Base-by-base conservation (phyloP, 2,888 invertebrate species). In the Lissonota sp. region DNA sequence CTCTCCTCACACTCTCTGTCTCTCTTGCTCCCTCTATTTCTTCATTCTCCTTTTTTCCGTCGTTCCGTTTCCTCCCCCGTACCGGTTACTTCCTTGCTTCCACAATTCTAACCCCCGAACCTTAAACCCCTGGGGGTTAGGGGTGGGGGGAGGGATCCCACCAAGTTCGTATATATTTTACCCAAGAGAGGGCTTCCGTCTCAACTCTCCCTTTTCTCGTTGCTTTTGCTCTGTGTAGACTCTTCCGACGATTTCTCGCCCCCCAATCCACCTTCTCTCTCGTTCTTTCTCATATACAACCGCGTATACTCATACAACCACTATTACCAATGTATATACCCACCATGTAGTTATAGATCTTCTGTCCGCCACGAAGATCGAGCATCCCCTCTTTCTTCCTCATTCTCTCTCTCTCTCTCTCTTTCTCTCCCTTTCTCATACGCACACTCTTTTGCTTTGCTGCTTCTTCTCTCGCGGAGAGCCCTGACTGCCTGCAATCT, bases 161-260 rank as follows among this genome's bases (percentile, higher is more conserved):
- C 49, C 75, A 69, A 64, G 73, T 80, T 83, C 42, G 76, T 80
- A 83, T 26, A 26, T 83, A 80, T 80, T 80, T 82, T 74, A 79
- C 82, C 83, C 83, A 73, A 79, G 80, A 80, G 80, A 83, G 80
- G 26, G 77, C 81, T 81, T 83, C 78, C 81, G 69, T 76, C 79
- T 78, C 79, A 49, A 83, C 69, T 73, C 79, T 79, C 80, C 73
- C 83, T 69, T 55, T 53, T 69, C 76, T 82, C 62, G 55, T 63
- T 79, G 64, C 63, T 77, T 75, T 73, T 78, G 76, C 73, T 70
- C 58, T 79, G 51, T 39, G 51, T 12, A 12, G 53, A 53, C 5
- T 39, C 16, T 72, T 60, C 8, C 26, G 51, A 16, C 42, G 7
- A 7, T 46, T 42, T 51, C 44, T 74, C 64, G 57, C 51, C 73